Evolutionary conservation across 1,140 invertebrate genomes (phyloP), one percentile per base, ranked within the genome.

Genomic region (Drosophila repletoides): DNA sequence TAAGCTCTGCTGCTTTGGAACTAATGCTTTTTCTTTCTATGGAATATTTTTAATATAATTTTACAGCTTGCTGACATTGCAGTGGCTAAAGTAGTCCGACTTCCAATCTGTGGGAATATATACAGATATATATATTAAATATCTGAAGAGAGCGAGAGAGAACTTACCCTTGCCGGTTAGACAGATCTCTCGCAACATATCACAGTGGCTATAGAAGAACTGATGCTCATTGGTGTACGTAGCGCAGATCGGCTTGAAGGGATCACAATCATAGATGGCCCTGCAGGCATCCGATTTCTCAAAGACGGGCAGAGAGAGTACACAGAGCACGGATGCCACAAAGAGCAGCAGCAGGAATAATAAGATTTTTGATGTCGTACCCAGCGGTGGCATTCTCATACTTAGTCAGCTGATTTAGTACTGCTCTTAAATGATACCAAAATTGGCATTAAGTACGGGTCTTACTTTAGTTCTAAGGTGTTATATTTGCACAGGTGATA

Each of bases 151-250:
- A 34, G 21, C 14, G 1, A 21, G 3, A 9, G 17, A 5, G n/a
- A 28, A 49, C 64, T 67, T 45, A 89, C 88, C 71, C 36, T 88
- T 88, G 29, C 88, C 88, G 0, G 88, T 89, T 5, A 89, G 40
- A 12, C 88, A 89, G 15, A 71, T 77, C 28, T 89, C 88, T 0
- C 83, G 83, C 46, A 77, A 5, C 88, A 89, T 88, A 49, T 89
- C 88, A 52, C 88, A 89, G 14, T 89, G 83, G 31, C 88, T 89
- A 43, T 89, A 89, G 31, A 89, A 89, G 28, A 89, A 89, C 49
- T 89, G 88, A 48, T 89, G 87, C n/a, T 81, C 76, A 17, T 72
- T 86, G 17, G 41, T 52, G 5, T 66, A 66, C 0, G 64, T 45
- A 5, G 83, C 88, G 14, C 88, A 89, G 21, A 89, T 41, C 3